Conservation (phyloP, 53 echinoderm and acorn worm genomes). For the Stichopus horrens region DNA sequence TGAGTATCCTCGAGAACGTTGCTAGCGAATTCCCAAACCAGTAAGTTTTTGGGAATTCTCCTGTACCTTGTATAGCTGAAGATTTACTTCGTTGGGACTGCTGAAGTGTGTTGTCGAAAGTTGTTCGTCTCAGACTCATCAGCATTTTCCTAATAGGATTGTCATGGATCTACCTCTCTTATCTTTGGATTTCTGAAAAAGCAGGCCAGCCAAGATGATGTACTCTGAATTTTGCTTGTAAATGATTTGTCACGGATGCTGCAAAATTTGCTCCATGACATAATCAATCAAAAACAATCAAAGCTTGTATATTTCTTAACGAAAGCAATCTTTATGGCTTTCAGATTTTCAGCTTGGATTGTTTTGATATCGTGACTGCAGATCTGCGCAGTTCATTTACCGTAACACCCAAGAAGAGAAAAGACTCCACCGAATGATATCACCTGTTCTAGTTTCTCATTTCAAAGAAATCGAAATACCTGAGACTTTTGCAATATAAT, state of each 20-base stretch:
- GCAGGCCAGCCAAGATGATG: neutral
- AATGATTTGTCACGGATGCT: constrained; percentile 15
- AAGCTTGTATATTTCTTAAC: neutral
- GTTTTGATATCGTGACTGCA: neutral
- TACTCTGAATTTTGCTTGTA: neutral
- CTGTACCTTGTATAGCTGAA: no score
- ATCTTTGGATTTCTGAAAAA: neutral
- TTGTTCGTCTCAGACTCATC: neutral
- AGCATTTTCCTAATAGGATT: neutral
- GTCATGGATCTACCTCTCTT: neutral
- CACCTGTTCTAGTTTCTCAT: neutral
- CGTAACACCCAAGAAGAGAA: neutral
- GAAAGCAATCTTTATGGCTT: neutral
- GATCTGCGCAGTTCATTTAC: neutral
- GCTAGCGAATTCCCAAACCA: no score
- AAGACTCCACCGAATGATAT: neutral
- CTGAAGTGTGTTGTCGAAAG: no score
- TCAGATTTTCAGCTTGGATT: neutral
- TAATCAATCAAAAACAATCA: constrained; percentile 11
- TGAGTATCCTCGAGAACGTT: no score
- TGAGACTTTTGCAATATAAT: no score
- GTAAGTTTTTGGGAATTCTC: no score
- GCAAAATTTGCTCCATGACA: constrained; percentile 3
- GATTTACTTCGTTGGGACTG: no score
- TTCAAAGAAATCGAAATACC: neutral